phyloP scores from a whole-genome alignment of 2,888 invertebrate species.

The Gibbula magus region DNA sequence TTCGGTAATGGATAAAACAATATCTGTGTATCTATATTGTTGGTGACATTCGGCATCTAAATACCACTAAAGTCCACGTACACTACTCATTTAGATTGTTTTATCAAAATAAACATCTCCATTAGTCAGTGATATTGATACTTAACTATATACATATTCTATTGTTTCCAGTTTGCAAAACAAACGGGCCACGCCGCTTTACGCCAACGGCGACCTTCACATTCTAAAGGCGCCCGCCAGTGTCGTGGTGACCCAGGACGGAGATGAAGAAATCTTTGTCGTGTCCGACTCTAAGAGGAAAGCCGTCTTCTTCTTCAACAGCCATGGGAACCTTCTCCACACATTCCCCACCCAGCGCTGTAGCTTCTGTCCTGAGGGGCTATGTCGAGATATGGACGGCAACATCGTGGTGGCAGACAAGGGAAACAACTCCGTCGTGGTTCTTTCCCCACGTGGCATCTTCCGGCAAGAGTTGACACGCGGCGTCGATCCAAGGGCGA shows the following conservation, averaged over 20 bases:
- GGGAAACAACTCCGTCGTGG: conserved; percentile 16
- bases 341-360: neutral
- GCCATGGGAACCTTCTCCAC: neutral
- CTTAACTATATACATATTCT: no score
- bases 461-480: neutral
- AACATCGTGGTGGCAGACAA: conserved; percentile 14
- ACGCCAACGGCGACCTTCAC: neutral
- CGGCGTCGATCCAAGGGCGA: neutral
- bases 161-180: neutral
- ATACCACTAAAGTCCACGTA: no score
- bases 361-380: neutral
- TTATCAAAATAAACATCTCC: no score
- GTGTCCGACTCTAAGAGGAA: conserved; percentile 12
- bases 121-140: no score
- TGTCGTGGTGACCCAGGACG: neutral
- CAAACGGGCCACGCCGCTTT: neutral
- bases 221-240: neutral
- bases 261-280: neutral
- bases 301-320: conserved; percentile 9
- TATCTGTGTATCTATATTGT: no score
- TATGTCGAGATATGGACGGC: neutral
- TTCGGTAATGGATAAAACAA: no score
- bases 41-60: no score
- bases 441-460: neutral
- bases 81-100: no score